phyloP scores from a whole-genome alignment of 64 coral and sea anemone species.

The Hydrozoanthus tunicans region DNA sequence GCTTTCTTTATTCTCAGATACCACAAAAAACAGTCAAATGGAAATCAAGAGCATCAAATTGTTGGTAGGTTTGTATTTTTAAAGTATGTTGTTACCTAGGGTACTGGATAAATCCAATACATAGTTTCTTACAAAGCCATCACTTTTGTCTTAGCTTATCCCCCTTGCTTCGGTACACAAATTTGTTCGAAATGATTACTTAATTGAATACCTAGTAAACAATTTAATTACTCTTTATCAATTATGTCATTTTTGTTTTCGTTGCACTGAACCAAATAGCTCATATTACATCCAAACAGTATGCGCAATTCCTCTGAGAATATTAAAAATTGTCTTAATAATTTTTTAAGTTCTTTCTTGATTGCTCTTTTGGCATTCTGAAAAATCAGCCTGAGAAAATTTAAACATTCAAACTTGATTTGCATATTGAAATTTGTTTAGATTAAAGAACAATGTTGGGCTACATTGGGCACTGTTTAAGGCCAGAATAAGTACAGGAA shows the following conservation, averaged over 20 bases:
- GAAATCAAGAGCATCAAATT: constrained; percentile 20
- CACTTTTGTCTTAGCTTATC: neutral
- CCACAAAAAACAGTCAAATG: constrained; percentile 3
- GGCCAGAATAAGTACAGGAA: neutral
- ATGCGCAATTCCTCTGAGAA: neutral
- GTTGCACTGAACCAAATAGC: neutral
- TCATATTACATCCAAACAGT: neutral
- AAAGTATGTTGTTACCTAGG: neutral
- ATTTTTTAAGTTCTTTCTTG: neutral
- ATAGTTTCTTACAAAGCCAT: constrained; percentile 21
- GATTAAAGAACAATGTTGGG: neutral
- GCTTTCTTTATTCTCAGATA: constrained; percentile 18
- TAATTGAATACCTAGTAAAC: constrained; percentile 11
- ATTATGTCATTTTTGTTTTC: constrained; percentile 7
- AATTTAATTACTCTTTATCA: neutral
- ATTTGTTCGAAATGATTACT: constrained; percentile 1
- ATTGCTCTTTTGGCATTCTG: neutral
- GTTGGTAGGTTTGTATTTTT: constrained; percentile 9
- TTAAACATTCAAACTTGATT: constrained; percentile 7
- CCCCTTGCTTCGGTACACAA: neutral
- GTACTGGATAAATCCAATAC: constrained; percentile 14
- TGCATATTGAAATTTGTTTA: constrained; percentile 10
- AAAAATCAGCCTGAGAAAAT: neutral
- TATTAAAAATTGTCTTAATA: neutral
- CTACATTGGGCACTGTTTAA: neutral